Evolutionary conservation across 2,888 invertebrate species (phyloP).

Genomic region (Dendrolimus houi): DNA sequence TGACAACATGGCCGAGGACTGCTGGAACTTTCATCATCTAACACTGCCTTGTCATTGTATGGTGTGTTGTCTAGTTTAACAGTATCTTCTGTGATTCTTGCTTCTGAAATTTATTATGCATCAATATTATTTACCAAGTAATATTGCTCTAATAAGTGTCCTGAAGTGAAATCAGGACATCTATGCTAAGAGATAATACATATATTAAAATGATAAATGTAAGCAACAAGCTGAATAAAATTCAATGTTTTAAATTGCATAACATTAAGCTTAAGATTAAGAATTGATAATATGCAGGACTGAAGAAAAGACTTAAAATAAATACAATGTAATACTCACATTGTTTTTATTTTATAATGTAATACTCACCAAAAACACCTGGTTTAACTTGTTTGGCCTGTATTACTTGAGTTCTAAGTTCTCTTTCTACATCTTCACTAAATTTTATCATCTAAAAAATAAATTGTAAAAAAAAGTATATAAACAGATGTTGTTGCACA

Average conservation of each 20-base stretch:
- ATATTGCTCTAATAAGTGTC: too few relatives aligned
- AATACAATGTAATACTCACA: too few relatives aligned
- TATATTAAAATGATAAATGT: too few relatives aligned
- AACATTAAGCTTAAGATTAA: too few relatives aligned
- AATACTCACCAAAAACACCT: constrained; percentile 77
- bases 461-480: not conserved
- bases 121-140: too few relatives aligned
- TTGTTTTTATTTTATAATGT: too few relatives aligned
- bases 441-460: constrained; percentile 79
- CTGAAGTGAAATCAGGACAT: too few relatives aligned
- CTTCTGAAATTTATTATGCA: constrained; percentile 62
- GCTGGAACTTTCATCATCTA: constrained; percentile 36
- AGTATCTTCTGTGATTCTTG: constrained; percentile 77
- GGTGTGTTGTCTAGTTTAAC: constrained; percentile 79
- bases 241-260: too few relatives aligned
- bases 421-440: constrained; percentile 81
- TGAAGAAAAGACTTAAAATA: too few relatives aligned
- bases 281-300: too few relatives aligned
- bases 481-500: constrained; percentile 5
- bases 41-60: constrained; percentile 69
- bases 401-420: constrained; percentile 83
- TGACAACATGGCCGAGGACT: constrained; percentile 41
- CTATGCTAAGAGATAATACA: too few relatives aligned
- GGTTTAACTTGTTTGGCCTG: constrained; percentile 82
- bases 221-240: too few relatives aligned